Evolutionary conservation across 2,888 invertebrate genomes (phyloP), one percentile per base, ranked within the genome.

Genomic region (Lepidochrysops patricia): DNA sequence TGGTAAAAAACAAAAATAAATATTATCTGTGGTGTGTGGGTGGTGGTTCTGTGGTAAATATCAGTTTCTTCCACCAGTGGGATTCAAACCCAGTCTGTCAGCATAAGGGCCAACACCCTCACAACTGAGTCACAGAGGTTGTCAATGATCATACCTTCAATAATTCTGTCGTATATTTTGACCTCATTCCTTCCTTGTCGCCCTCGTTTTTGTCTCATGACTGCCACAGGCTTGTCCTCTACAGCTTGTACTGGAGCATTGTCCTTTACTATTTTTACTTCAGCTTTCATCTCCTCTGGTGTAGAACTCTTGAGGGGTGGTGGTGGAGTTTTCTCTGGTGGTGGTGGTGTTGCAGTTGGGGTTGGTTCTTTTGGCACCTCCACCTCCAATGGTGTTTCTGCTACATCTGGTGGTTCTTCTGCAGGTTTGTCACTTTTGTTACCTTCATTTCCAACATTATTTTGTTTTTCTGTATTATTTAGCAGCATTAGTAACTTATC

Each of bases 81-180:
- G n/a, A n/a, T n/a, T n/a, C n/a, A n/a, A n/a, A n/a, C n/a, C n/a
- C n/a, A n/a, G n/a, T n/a, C n/a, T n/a, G n/a, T n/a, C n/a, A n/a
- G n/a, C n/a, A n/a, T n/a, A n/a, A n/a, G n/a, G n/a, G n/a, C n/a
- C n/a, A n/a, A 12, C n/a, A n/a, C n/a, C n/a, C n/a, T n/a, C n/a
- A n/a, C n/a, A n/a, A n/a, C n/a, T n/a, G n/a, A n/a, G n/a, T n/a
- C n/a, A n/a, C n/a, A n/a, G n/a, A n/a, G n/a, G n/a, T n/a, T n/a
- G n/a, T n/a, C n/a, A n/a, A n/a, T 13, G 12, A 9, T 27, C 2
- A 37, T 68, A 87, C 88, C 90, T 77, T 90, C 90, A 70, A 89
- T 82, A 66, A 90, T 79, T 61, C 86, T 79, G 63, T 90, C 89
- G 74, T 90, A 89, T 52, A 90, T 89, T 67, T 90, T 90, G 9